Evolutionary conservation across 2,113 vertebrate genomes (phyloP), one percentile per base, ranked within the genome.

Genomic region (Nansenia antarctica): DNA sequence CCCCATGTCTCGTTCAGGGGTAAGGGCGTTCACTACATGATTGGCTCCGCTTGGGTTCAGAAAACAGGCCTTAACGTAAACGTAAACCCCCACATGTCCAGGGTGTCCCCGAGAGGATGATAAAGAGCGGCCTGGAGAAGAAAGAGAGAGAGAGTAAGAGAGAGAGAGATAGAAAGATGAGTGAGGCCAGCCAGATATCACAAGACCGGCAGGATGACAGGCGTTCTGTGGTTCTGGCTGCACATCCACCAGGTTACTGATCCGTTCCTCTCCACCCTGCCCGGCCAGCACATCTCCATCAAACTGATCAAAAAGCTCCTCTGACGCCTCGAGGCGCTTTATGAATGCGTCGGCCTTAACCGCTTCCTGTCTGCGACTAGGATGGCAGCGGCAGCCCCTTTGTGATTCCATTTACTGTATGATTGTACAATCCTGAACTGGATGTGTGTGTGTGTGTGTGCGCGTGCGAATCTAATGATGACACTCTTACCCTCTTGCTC

Each of bases 301-400:
- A 83, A 34, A 42, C 53, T 81, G 74, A 81, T 85, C 76, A 81
- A 78, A 76, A 72, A 73, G 64, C 63, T 62, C 29, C 53, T 65
- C 57, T 37, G 65, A 60, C 68, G 62, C 72, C 75, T 29, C 57
- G 68, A 80, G 72, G 57, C 52, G 67, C 30, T 29, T 34, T 69
- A 37, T 55, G 65, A 54, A 72, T 59, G 47, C 67, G 22, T 39
- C 3, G 59, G 30, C 39, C 4, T 74, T 73, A 82, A 77, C 76
- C 70, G 67, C 54, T 62, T 32, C 76, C 58, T 53, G 69, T 42
- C 63, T 63, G 65, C 47, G 27, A 45, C 20, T 42, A 30, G 26
- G 27, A 11, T 29, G 15, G 54, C 14, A 57, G 7, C 52, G 39
- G 5, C 54, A 49, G 45, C 20, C 15, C n/a, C n/a, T 57, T 14